phyloP scores from a whole-genome alignment of 2,113 vertebrate species.

The Oxyruncus cristatus region DNA sequence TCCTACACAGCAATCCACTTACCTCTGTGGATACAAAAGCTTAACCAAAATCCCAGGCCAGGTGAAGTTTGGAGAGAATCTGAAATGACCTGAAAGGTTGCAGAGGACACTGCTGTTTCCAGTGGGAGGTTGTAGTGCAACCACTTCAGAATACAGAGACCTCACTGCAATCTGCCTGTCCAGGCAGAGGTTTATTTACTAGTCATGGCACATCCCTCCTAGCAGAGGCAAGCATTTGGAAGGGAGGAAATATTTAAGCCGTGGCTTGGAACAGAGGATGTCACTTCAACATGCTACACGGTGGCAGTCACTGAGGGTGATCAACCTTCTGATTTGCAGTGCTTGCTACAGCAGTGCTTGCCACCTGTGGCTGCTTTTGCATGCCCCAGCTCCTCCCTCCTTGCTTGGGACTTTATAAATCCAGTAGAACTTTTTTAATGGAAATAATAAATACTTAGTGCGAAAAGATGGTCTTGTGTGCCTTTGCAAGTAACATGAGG shows the following conservation, averaged over 20 bases:
- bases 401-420: not conserved
- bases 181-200: not conserved
- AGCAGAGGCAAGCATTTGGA: not conserved
- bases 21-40: not conserved
- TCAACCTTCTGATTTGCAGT: not conserved
- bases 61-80: not conserved
- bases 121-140: not conserved
- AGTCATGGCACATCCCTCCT: not conserved
- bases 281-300: fast-evolving
- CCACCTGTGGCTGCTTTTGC: not conserved
- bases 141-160: not conserved
- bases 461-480: fast-evolving
- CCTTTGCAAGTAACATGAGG: not conserved
- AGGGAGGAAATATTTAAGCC: not conserved
- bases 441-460: not conserved
- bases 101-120: not conserved
- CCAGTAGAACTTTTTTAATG: not conserved
- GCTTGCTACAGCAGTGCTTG: not conserved
- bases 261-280: not conserved
- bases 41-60: not conserved
- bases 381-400: not conserved
- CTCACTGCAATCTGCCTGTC: not conserved
- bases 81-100: not conserved
- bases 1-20: not conserved
- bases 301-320: not conserved